Evolutionary conservation across 1,140 invertebrate species (phyloP).

Genomic region (Aricia agestis): DNA sequence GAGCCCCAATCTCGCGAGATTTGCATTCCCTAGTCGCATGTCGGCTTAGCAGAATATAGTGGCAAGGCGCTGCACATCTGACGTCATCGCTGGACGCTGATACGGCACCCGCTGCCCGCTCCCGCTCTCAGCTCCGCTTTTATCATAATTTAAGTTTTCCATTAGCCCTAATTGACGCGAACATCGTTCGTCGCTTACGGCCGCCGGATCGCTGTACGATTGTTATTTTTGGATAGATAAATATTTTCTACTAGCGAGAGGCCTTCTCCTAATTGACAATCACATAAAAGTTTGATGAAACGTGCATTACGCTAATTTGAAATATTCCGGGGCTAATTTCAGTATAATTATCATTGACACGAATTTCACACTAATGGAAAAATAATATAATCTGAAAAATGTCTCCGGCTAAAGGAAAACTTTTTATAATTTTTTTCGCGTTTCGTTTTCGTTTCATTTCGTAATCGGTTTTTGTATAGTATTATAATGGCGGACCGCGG

Average conservation of each 20-base stretch:
- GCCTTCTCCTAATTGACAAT: slow-evolving; percentile 69
- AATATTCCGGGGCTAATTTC: slow-evolving; percentile 56
- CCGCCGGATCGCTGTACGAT: slow-evolving; percentile 55
- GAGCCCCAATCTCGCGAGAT: too few relatives aligned
- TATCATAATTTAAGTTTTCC: slow-evolving; percentile 77
- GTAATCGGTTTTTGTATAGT: too few relatives aligned
- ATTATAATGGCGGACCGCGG: too few relatives aligned
- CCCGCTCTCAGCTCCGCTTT: slow-evolving; percentile 65
- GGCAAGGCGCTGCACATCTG: not conserved
- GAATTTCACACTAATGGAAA: slow-evolving; percentile 64
- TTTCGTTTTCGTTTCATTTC: too few relatives aligned
- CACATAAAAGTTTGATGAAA: slow-evolving; percentile 70
- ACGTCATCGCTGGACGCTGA: not conserved
- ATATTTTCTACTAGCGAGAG: slow-evolving; percentile 69
- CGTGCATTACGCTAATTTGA: slow-evolving; percentile 67
- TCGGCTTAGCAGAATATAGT: slow-evolving; percentile 19
- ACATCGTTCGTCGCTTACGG: slow-evolving; percentile 74
- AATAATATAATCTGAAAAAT: slow-evolving; percentile 33
- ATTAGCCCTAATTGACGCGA: slow-evolving; percentile 74
- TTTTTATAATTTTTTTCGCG: too few relatives aligned
- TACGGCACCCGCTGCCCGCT: slow-evolving; percentile 29
- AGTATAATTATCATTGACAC: slow-evolving; percentile 59
- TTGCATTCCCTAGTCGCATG: slow-evolving; percentile 9
- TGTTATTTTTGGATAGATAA: slow-evolving; percentile 73
- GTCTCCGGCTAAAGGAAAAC: not conserved